phyloP scores from a whole-genome alignment of 1,140 invertebrate species.

The Panulirus ornatus region DNA sequence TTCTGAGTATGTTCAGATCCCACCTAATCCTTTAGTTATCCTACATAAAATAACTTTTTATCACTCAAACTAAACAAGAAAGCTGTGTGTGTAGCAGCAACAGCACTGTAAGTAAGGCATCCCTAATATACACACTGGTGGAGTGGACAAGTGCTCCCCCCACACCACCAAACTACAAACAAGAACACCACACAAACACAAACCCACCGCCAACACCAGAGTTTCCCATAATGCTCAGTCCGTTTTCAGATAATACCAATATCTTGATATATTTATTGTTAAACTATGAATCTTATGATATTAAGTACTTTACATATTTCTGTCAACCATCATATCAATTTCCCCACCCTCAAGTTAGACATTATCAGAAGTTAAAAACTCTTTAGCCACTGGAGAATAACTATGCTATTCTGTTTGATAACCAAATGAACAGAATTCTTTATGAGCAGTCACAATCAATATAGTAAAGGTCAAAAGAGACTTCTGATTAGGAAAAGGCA shows the following conservation, averaged over 20 bases:
- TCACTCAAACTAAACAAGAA: not conserved
- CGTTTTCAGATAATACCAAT: not conserved
- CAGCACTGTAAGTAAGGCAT: not conserved
- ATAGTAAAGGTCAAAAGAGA: too few relatives aligned
- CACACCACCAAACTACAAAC: conserved; percentile 9
- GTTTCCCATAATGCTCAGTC: conserved; percentile 5
- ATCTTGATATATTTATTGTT: not conserved
- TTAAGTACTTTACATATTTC: too few relatives aligned
- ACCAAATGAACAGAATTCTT: too few relatives aligned
- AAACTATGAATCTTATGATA: not conserved
- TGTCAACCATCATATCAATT: too few relatives aligned
- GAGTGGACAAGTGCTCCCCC: not conserved
- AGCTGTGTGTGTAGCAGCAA: not conserved
- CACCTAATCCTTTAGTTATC: not conserved
- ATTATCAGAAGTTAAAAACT: too few relatives aligned
- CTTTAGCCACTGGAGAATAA: too few relatives aligned
- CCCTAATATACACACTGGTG: not conserved
- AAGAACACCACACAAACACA: not conserved
- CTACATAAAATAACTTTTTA: not conserved
- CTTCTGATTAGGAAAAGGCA: too few relatives aligned
- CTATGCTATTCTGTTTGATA: too few relatives aligned
- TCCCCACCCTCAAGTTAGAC: too few relatives aligned
- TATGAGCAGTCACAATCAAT: too few relatives aligned
- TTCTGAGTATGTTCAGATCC: too few relatives aligned
- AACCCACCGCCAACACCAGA: not conserved